These are phyloP conservation scores for Schlechtendalia chinensis DNA, from an alignment of 1,140 invertebrate genomes.

Conservation along the genomic window DNA sequence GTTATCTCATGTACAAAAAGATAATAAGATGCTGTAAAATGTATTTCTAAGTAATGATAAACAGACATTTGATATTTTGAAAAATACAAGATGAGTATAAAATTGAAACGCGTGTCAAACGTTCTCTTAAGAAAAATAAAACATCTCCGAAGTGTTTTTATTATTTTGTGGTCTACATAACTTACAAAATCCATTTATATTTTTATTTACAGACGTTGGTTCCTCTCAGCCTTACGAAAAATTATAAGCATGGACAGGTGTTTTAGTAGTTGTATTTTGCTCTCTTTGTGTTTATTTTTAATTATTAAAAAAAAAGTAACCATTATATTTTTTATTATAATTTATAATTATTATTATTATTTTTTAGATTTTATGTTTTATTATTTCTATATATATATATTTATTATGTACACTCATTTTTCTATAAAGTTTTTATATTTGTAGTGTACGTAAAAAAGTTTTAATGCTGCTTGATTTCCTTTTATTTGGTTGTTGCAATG, in stretches of 20 bases:
- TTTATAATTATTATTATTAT: not conserved
- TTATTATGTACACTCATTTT: not conserved
- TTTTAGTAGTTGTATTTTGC: slow-evolving; percentile 40
- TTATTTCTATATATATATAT: not conserved
- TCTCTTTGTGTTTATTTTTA: slow-evolving; percentile 38
- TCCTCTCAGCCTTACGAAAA: slow-evolving; percentile 86
- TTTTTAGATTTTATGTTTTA: slow-evolving; percentile 6
- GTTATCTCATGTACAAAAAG: too few species aligned
- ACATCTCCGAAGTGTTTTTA: slow-evolving; percentile 10
- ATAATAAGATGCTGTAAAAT: too few species aligned
- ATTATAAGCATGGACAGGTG: slow-evolving; percentile 62
- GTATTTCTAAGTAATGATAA: too few species aligned
- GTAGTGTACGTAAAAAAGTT: not conserved
- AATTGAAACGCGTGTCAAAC: too few species aligned
- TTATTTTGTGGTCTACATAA: slow-evolving; percentile 26
- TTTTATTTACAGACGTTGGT: slow-evolving; percentile 82
- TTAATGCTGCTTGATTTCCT: not conserved
- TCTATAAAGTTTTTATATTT: not conserved
- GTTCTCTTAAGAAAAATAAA: too few species aligned
- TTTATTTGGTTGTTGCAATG: slow-evolving; percentile 40
- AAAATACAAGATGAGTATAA: too few species aligned
- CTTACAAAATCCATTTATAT: slow-evolving; percentile 56
- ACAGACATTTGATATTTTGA: too few species aligned
- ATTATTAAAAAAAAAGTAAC: not conserved
- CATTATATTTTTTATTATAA: not conserved